A percentile compares a stretch with the other conserved stretches of the same genome.
These are phyloP conservation scores for Lagodon rhomboides DNA, from an alignment of 2,797 vertebrate species.

Conservation along the genomic window DNA sequence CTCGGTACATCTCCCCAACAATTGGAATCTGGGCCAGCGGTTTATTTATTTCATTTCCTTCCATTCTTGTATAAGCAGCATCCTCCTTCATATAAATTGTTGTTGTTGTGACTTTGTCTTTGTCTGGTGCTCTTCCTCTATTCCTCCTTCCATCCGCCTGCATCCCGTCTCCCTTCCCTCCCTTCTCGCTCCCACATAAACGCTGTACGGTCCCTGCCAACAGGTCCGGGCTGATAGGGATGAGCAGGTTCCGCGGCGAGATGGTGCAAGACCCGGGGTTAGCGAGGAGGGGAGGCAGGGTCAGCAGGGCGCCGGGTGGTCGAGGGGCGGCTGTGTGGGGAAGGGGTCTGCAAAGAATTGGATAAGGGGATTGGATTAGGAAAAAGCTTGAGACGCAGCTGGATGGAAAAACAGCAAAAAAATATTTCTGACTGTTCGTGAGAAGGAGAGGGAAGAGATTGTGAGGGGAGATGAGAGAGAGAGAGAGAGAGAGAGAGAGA, in stretches of 20 bases:
- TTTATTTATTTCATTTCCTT: constrained; percentile 80
- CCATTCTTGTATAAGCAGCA: constrained; percentile 66
- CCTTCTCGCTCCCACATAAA: constrained; percentile 39
- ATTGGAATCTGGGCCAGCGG: constrained; percentile 83
- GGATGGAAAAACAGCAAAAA: constrained; percentile 37
- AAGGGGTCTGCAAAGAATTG: constrained; percentile 50
- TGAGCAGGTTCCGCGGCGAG: constrained; percentile 50
- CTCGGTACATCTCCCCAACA: constrained; percentile 81
- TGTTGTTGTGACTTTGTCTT: constrained; percentile 68
- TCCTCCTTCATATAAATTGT: constrained; percentile 67
- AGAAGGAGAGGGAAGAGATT: constrained; percentile 17
- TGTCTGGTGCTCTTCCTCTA: constrained; percentile 31
- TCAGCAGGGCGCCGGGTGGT: constrained; percentile 46
- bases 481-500: constrained; percentile 22
- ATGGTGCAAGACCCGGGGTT: constrained; percentile 54
- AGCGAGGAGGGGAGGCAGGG: constrained; percentile 46
- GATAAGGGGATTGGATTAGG: constrained; percentile 65
- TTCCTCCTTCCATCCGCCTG: constrained; percentile 27
- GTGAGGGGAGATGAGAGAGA: constrained; percentile 43
- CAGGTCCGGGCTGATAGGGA: constrained; percentile 69
- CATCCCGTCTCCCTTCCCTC: neutral
- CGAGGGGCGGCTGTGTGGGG: constrained; percentile 39
- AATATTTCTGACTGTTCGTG: constrained; percentile 23
- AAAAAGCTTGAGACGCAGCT: constrained; percentile 57
- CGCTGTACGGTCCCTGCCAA: constrained; percentile 59